phyloP scores from a whole-genome alignment of 2,113 vertebrate genomes.

The Amia ocellicauda region DNA sequence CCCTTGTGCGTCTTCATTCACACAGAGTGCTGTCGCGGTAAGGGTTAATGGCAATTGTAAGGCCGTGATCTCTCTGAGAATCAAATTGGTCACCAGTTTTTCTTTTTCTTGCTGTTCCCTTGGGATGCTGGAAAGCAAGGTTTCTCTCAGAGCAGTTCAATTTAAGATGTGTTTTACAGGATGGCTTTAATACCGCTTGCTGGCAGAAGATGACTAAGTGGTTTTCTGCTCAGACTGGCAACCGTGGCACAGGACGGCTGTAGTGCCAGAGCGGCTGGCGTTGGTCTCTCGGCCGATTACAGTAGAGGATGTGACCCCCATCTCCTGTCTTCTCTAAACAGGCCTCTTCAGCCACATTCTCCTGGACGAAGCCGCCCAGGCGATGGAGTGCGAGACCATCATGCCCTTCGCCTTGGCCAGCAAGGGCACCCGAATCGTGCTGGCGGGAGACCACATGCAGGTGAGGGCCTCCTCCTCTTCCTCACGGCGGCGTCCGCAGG shows the following conservation, averaged over 20 bases:
- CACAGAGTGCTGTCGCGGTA: too few species aligned
- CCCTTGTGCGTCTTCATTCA: too few species aligned
- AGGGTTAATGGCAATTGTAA: too few species aligned
- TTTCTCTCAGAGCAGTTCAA: neutral
- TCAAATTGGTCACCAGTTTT: too few species aligned
- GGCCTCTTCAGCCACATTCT: constrained; percentile 95
- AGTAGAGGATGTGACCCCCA: too few species aligned
- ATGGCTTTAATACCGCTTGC: neutral
- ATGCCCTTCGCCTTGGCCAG: constrained; percentile 95
- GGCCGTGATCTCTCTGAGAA: too few species aligned
- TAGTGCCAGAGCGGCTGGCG: too few species aligned
- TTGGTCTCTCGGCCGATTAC: too few species aligned
- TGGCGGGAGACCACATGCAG: constrained; percentile 99
- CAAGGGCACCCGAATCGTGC: constrained; percentile 85
- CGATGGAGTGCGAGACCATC: constrained; percentile 98
- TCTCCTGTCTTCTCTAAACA: constrained; percentile 49
- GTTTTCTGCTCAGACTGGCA: neutral
- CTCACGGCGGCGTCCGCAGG: too few species aligned
- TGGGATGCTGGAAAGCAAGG: too few species aligned
- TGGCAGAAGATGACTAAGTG: neutral
- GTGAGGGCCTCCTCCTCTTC: constrained; percentile 60
- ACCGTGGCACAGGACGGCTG: neutral
- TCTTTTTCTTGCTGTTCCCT: too few species aligned
- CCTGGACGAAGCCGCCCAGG: constrained; percentile 96
- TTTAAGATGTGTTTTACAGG: neutral